These are phyloP conservation scores for Chrysotoxum bicinctum DNA, from an alignment of 2,888 invertebrate genomes.

Conservation along the genomic window DNA sequence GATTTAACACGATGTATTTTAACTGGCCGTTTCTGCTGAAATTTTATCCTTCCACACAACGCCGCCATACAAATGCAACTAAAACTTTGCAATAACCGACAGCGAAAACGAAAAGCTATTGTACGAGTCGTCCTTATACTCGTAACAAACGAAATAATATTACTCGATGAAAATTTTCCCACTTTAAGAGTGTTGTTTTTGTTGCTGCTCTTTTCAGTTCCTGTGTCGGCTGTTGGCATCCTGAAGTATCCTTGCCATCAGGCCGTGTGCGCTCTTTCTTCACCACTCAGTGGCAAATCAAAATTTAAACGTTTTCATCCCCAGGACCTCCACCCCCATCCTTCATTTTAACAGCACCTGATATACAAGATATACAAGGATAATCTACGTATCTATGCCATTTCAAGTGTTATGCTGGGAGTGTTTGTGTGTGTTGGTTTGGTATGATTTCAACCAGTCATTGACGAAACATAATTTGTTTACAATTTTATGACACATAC, in stretches of 20 bases:
- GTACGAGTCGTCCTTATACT: conserved; percentile 34
- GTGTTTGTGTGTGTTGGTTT: conserved; percentile 27
- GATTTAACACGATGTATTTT: conserved; percentile 54
- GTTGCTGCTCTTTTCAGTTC: conserved; percentile 63
- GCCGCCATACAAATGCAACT: conserved; percentile 40
- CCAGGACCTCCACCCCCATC: conserved; percentile 29
- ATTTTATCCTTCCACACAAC: conserved; percentile 54
- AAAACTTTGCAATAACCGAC: conserved; percentile 24
- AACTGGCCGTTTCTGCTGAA: conserved; percentile 50
- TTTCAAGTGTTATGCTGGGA: conserved; percentile 10
- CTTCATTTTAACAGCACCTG: conserved; percentile 7
- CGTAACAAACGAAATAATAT: conserved; percentile 69
- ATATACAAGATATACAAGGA: conserved; percentile 8
- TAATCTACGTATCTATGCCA: conserved; percentile 7
- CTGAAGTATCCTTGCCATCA: conserved; percentile 59
- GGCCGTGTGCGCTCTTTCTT: conserved; percentile 65
- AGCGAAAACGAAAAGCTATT: conserved; percentile 44
- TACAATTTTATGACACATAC: conserved; percentile 58
- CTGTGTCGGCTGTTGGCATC: conserved; percentile 50
- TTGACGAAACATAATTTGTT: conserved; percentile 67
- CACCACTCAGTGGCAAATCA: conserved; percentile 68
- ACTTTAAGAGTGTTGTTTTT: conserved; percentile 67
- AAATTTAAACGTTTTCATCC: conserved; percentile 71
- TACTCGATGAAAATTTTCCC: conserved; percentile 71
- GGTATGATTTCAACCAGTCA: conserved; percentile 43